Evolutionary conservation across 2,113 vertebrate genomes (phyloP).

Genomic region (Macrotus californicus): DNA sequence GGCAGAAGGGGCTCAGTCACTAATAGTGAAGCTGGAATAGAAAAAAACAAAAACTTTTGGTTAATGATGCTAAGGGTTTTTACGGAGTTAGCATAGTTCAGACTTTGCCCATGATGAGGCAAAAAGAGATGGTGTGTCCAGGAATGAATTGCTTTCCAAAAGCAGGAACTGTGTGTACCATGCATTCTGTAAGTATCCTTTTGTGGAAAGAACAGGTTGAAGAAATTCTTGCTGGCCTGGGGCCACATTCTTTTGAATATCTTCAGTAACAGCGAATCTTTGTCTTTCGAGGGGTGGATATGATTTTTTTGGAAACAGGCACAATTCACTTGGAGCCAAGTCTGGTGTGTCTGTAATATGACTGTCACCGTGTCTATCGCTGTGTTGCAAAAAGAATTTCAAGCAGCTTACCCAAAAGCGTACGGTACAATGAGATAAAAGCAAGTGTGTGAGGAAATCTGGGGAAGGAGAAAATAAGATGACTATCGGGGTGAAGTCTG

Average conservation of each 20-base stretch:
- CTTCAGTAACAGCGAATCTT: neutral
- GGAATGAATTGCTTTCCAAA: neutral
- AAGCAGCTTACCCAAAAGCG: conserved; percentile 47
- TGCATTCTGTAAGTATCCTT: neutral
- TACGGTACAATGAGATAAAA: neutral
- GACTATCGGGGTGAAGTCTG: neutral
- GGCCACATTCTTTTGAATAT: neutral
- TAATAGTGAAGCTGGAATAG: neutral
- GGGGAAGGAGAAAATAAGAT: neutral
- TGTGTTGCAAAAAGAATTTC: neutral
- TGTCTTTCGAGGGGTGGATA: conserved; percentile 4
- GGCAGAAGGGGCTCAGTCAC: neutral
- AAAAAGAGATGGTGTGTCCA: neutral
- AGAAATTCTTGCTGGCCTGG: neutral
- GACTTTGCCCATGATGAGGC: neutral
- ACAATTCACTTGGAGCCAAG: conserved; percentile 38
- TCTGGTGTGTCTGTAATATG: conserved; percentile 37
- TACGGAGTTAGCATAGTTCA: neutral
- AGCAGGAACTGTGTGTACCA: neutral
- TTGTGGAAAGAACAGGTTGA: neutral
- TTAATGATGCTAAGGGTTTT: neutral
- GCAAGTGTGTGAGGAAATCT: neutral
- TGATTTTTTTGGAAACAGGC: conserved; percentile 37
- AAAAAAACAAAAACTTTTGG: neutral
- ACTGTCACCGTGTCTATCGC: conserved; percentile 49